A percentile compares a stretch with the other conserved stretches of the same genome.
Conservation (phyloP, 1,140 invertebrate species). For the Cydia fagiglandana region DNA sequence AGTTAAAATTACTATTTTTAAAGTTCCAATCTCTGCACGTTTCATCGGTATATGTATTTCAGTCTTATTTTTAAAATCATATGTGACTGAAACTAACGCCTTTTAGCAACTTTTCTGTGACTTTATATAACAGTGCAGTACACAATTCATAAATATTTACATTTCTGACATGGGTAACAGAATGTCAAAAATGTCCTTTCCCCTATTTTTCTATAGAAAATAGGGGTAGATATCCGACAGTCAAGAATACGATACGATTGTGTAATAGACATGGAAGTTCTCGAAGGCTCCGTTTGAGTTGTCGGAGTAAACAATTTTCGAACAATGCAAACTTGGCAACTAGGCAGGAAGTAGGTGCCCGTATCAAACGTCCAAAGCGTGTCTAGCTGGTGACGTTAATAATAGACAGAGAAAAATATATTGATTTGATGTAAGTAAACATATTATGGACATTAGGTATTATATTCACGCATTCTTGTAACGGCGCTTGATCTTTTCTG, state of each 20-base stretch:
- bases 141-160: too few relatives aligned
- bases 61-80: too few relatives aligned
- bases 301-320: slow-evolving; percentile 27
- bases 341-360: slow-evolving; percentile 19
- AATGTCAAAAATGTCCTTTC: not conserved
- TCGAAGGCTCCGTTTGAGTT: slow-evolving; percentile 9
- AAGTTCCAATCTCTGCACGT: too few relatives aligned
- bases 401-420: not conserved
- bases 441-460: not conserved
- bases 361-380: slow-evolving; percentile 1
- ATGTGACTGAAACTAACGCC: too few relatives aligned
- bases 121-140: too few relatives aligned
- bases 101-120: too few relatives aligned
- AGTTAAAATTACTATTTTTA: too few relatives aligned
- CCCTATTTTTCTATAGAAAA: not conserved
- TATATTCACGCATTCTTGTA: not conserved
- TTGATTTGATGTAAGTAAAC: not conserved
- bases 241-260: slow-evolving; percentile 11
- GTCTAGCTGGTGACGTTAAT: not conserved
- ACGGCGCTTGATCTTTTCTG: not conserved
- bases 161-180: too few relatives aligned
- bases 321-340: slow-evolving; percentile 22
- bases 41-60: too few relatives aligned
- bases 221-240: too few relatives aligned
- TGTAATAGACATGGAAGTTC: not conserved